phyloP scores from a whole-genome alignment of 1,140 invertebrate genomes.

The Pissodes strobi region DNA sequence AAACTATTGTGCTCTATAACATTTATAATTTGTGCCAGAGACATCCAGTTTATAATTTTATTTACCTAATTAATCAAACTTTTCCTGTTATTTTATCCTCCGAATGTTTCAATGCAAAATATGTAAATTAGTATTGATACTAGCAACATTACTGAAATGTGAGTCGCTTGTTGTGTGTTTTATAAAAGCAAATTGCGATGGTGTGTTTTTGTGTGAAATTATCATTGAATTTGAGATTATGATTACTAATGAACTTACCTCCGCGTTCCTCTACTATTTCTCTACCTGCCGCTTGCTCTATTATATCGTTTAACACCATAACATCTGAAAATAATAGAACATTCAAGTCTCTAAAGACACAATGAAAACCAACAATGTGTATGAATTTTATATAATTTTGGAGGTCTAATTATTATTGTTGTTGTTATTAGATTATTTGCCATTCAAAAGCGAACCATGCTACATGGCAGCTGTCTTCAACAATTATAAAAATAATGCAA shows the following conservation, averaged over 20 bases:
- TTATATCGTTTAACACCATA: slow-evolving; percentile 96
- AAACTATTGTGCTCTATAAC: slow-evolving; percentile 42
- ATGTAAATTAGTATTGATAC: slow-evolving; percentile 44
- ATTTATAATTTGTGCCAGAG: slow-evolving; percentile 41
- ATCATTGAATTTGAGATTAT: slow-evolving; percentile 11
- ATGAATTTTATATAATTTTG: too few species aligned
- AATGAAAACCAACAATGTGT: too few species aligned
- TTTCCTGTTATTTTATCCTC: slow-evolving; percentile 47
- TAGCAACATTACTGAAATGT: slow-evolving; percentile 38
- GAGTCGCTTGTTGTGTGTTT: slow-evolving; percentile 33
- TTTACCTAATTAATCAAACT: slow-evolving; percentile 47
- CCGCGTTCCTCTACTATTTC: slow-evolving; percentile 83
- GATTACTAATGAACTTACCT: slow-evolving; percentile 67
- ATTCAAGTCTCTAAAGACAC: slow-evolving; percentile 8
- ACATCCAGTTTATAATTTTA: slow-evolving; percentile 38
- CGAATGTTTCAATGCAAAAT: slow-evolving; percentile 45
- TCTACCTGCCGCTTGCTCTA: slow-evolving; percentile 90
- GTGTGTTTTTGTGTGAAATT: slow-evolving; percentile 41
- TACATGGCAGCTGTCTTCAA: too few species aligned
- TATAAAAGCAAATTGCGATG: slow-evolving; percentile 53
- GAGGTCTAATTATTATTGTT: too few species aligned
- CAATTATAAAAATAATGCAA: too few species aligned
- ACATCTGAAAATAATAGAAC: slow-evolving; percentile 74
- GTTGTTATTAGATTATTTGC: too few species aligned
- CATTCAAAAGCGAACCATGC: too few species aligned